phyloP scores from a whole-genome alignment of 2,888 invertebrate species.

The Sthenelais limicola region DNA sequence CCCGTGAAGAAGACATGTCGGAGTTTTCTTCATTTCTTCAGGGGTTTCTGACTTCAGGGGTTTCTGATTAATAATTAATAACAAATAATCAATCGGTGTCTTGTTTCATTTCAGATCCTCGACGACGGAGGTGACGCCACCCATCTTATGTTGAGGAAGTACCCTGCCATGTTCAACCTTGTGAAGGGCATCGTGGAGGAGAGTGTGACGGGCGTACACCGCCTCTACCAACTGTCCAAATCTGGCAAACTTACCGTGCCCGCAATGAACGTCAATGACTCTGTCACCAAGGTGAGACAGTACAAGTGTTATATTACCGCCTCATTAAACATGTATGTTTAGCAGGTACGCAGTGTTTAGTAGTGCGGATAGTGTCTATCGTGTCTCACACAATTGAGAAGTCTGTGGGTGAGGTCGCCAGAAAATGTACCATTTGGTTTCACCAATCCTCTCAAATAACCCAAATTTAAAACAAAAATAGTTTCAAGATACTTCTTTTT shows the following conservation, averaged over 20 bases:
- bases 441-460: no score
- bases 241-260: slow-evolving; percentile 90
- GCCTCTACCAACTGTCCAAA: slow-evolving; percentile 95
- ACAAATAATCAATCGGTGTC: not conserved
- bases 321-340: no score
- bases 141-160: slow-evolving; percentile 93
- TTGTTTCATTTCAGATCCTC: slow-evolving; percentile 78
- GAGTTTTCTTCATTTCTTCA: no score
- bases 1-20: no score
- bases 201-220: slow-evolving; percentile 99
- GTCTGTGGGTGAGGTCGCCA: no score
- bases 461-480: no score
- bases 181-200: slow-evolving; percentile 91
- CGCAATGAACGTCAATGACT: slow-evolving; percentile 99
- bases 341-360: no score
- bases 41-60: not conserved
- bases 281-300: slow-evolving; percentile 93
- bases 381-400: no score
- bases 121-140: slow-evolving; percentile 99
- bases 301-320: no score
- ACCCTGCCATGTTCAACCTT: slow-evolving; percentile 75
- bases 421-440: no score
- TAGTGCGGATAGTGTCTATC: no score
- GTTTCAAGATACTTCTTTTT: no score
- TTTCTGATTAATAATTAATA: not conserved